Base-by-base conservation (phyloP, 2,113 vertebrate genomes). In the Chaetodon trifascialis region DNA sequence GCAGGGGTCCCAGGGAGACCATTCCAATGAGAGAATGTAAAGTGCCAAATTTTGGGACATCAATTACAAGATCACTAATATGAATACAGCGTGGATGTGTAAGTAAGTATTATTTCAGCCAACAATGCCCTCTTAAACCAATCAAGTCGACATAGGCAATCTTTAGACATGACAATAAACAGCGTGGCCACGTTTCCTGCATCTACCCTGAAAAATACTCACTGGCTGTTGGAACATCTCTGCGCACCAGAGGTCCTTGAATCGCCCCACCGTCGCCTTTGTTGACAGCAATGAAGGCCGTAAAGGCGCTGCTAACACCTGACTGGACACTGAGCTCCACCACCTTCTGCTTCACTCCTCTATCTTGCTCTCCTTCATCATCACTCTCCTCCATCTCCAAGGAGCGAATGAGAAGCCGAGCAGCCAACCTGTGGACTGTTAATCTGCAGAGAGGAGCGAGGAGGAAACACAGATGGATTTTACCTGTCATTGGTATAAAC, bases 291-390 rank as follows among this genome's bases (percentile, higher is more conserved):
- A 96, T 79, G 51, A 96, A 97, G n/a, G 96, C 91, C 4, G 96
- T 97, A 81, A 94, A 94, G 17, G 93, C 90, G 64, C 96, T 96
- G 86, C 95, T 93, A 58, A 97, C 93, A 84, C 95, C 95, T 59
- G 95, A 94, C 56, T 95, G 95, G 52, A 95, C 34, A 46, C 96
- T 97, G 60, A 95, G 74, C 40, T 95, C 87, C 84, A 96, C 54
- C 1, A 96, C 89, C 23, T 88, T 94, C 49, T 88, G 73, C 86
- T 86, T 95, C 58, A 85, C 4, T 11, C 16, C 51, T 19, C 67
- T 77, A 7, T 85, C 58, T 0, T 79, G 74, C 19, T 88, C 1
- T 51, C 62, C 81, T 14, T 40, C 23, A 0, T 60, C 23, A 4
- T 80, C 66, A 16, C 56, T 71, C 23, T 80, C 74, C 44, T 92